Base-by-base conservation (phyloP, 2,888 invertebrate species). In the Troilus luridus region DNA sequence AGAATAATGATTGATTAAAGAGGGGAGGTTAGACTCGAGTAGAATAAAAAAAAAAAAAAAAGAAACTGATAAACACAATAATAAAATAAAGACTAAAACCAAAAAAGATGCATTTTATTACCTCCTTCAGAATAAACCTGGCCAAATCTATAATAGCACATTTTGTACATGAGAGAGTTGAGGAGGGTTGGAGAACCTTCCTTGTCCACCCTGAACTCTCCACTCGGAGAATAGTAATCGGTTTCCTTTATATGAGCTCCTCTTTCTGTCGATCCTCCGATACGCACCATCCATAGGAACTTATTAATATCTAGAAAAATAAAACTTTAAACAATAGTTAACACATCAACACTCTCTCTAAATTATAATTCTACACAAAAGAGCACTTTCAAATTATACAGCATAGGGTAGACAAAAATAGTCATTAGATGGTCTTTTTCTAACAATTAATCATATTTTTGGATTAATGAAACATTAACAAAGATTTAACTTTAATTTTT, bases 131-230 rank as follows among this genome's bases (percentile, higher is more conserved):
- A 99, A 94, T 98, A 99, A 92, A 99, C 98, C 93, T 98, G 97
- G 0, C 99, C 99, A 94, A 99, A 99, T 94, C 98, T 96, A 95
- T 99, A 99, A 94, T 99, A 99, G 95, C 98, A 99, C 98, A 99
- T 98, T 95, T 99, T 99, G 95, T 99, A 99, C 99, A 99, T 99
- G 92, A 99, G 96, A 94, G 98, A 99, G 95, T 99, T 99, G 93
- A 99, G 96, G 93, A 99, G 95, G 27, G 97, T 97, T 62, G 96
- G 96, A 1, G 99, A 98, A 77, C 99, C 99, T 94, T 98, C 98
- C 93, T 97, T 97, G 95, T 99, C 99, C 3, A 99, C 97, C 85
- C 99, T 95, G 95, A 99, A 99, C 95, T 99, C 99, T 5, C 99
- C 99, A 93, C 96, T 96, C 0, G 98, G 96, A 89, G 99, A 98